Conservation (phyloP, 2,888 invertebrate genomes). For the Drosophila robusta region DNA sequence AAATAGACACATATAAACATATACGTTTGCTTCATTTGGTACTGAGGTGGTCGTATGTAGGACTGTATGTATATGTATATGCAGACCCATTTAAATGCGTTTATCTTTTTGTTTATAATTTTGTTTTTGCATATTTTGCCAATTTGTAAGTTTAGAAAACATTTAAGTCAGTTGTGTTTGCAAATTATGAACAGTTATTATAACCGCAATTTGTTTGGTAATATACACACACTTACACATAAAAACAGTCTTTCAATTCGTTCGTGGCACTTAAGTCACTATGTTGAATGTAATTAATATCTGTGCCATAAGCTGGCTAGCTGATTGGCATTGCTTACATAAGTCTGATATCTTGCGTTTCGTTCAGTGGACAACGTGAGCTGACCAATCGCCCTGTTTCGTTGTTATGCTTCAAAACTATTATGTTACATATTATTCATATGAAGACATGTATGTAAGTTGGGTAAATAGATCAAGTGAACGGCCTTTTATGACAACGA, state of each 20-base stretch:
- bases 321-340: conserved; percentile 74
- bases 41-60: too few relatives aligned
- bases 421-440: conserved; percentile 46
- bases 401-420: conserved; percentile 53
- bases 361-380: conserved; percentile 57
- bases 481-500: conserved; percentile 8
- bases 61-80: not conserved
- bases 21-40: too few relatives aligned
- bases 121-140: conserved; percentile 37
- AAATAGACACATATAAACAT: too few relatives aligned
- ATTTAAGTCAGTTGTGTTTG: conserved; percentile 52
- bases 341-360: conserved; percentile 60
- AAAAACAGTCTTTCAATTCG: conserved; percentile 55
- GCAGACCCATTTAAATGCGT: too few relatives aligned
- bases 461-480: conserved; percentile 41
- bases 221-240: conserved; percentile 33
- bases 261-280: conserved; percentile 60
- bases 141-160: conserved; percentile 29
- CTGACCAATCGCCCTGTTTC: conserved; percentile 51
- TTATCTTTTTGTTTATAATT: not conserved
- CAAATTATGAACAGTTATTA: conserved; percentile 66
- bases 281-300: conserved; percentile 71
- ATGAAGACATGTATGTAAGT: conserved; percentile 11
- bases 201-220: conserved; percentile 62
- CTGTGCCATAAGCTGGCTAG: conserved; percentile 66